These are phyloP conservation scores for Lordiphosa mommai DNA, from an alignment of 1,140 invertebrate species.

Conservation along the genomic window DNA sequence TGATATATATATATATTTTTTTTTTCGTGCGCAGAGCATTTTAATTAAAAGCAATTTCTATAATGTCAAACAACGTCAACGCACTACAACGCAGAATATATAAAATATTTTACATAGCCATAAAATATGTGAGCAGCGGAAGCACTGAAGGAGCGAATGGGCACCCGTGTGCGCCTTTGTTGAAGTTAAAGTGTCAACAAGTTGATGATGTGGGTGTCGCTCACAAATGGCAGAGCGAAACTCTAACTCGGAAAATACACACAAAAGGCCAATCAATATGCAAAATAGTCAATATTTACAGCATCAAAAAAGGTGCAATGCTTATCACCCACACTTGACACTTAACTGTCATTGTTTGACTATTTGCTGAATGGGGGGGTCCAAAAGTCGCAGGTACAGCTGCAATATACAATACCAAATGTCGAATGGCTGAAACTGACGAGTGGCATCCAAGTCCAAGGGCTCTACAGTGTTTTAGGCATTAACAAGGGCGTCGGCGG, in stretches of 20 bases:
- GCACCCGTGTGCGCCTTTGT: conserved; percentile 10
- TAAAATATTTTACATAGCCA: conserved; percentile 57
- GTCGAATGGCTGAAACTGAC: conserved; percentile 15
- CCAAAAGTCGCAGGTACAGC: conserved; percentile 1
- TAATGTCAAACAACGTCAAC: conserved; percentile 56
- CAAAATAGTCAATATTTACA: conserved; percentile 63
- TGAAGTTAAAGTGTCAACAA: conserved; percentile 66
- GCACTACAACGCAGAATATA: conserved; percentile 32
- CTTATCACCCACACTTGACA: conserved; percentile 46
- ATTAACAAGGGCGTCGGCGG: conserved; percentile 48
- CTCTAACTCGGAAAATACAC: neutral
- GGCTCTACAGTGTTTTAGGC: conserved; percentile 57
- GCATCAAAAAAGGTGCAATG: conserved; percentile 44
- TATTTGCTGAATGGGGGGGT: conserved; percentile 36
- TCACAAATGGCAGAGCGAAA: conserved; percentile 13
- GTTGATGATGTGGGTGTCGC: conserved; percentile 58
- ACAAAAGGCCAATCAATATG: conserved; percentile 65
- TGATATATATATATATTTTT: no score
- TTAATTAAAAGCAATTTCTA: conserved; percentile 71
- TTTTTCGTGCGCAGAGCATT: conserved; percentile 35
- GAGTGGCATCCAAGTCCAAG: conserved; percentile 59
- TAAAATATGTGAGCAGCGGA: conserved; percentile 31
- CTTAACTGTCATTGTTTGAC: conserved; percentile 60
- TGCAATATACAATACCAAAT: conserved; percentile 19
- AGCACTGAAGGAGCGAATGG: conserved; percentile 18